These are phyloP conservation scores for Cecropterus lyciades DNA, from an alignment of 1,140 invertebrate genomes.

Conservation along the genomic window DNA sequence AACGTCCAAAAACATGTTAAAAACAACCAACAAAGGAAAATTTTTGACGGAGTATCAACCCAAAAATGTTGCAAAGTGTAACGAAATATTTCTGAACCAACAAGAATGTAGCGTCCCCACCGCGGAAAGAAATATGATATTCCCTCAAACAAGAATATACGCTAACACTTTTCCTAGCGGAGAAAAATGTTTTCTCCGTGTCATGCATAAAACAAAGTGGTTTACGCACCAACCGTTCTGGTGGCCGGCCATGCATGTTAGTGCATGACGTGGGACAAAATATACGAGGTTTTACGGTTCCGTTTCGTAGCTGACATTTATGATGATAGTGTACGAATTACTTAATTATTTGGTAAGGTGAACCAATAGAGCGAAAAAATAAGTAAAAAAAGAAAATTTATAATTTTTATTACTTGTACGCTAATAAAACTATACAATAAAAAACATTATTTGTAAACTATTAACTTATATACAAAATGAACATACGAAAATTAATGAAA, in stretches of 20 bases:
- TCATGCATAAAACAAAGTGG: slow-evolving; percentile 46
- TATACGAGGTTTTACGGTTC: slow-evolving; percentile 6
- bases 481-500: too few relatives aligned
- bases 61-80: slow-evolving; percentile 10
- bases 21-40: too few relatives aligned
- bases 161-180: slow-evolving; percentile 63
- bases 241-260: slow-evolving; percentile 16
- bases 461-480: too few relatives aligned
- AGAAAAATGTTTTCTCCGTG: slow-evolving; percentile 67
- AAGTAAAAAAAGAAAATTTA: too few relatives aligned
- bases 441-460: too few relatives aligned
- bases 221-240: slow-evolving; percentile 21
- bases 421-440: too few relatives aligned
- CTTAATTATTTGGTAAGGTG: background rate
- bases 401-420: too few relatives aligned
- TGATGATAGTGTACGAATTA: background rate
- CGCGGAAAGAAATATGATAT: slow-evolving; percentile 59
- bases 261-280: slow-evolving; percentile 12
- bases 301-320: background rate
- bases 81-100: slow-evolving; percentile 16
- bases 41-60: too few relatives aligned
- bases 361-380: too few relatives aligned
- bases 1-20: too few relatives aligned
- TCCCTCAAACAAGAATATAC: slow-evolving; percentile 66
- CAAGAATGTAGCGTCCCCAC: slow-evolving; percentile 17